Base-by-base conservation (phyloP, 2,888 invertebrate species). In the Stratiomys singularior region DNA sequence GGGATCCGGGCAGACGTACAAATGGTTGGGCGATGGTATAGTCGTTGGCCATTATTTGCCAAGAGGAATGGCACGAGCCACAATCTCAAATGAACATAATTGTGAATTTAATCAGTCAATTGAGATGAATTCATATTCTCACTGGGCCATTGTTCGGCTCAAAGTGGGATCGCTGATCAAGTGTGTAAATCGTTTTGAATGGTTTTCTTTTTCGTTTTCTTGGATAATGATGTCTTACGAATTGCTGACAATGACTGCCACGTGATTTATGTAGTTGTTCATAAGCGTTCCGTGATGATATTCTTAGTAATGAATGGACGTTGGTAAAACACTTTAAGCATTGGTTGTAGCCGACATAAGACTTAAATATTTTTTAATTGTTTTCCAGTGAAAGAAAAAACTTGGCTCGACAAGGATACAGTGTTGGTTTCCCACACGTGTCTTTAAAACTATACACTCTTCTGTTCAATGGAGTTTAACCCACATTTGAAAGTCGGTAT, bases 81-180 rank as follows among this genome's bases (percentile, higher is more conserved):
- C 47, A 28, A 25, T 64, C 47, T 25, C 64, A 47, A 64, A 63
- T 30, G 64, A 37, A 76, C 64, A 76, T 76, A 76, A 76, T 76
- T 76, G 76, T 64, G 63, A 63, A 64, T 76, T 76, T 76, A 63
- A 76, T 76, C 76, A 76, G 76, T 63, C 63, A 76, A 76, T 63
- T 76, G 76, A 76, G 64, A 64, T 63, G 76, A 64, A 64, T 76
- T 76, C 27, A 76, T 63, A 76, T 76, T 76, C 76, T 64, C 76
- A 25, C 46, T 21, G 64, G 25, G 76, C 74, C 37, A 74, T 74
- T 74, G 74, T 74, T 74, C 37, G 25, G 28, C 11, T 25, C 15
- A 25, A 37, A 11, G 37, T 28, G 23, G 15, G 60, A 23, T 37
- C 60, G 60, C 15, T 37, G 74, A 74, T 74, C 58, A 37, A 60